These are phyloP conservation scores for Zaprionus taronus DNA, from an alignment of 1,140 invertebrate species.

Conservation along the genomic window DNA sequence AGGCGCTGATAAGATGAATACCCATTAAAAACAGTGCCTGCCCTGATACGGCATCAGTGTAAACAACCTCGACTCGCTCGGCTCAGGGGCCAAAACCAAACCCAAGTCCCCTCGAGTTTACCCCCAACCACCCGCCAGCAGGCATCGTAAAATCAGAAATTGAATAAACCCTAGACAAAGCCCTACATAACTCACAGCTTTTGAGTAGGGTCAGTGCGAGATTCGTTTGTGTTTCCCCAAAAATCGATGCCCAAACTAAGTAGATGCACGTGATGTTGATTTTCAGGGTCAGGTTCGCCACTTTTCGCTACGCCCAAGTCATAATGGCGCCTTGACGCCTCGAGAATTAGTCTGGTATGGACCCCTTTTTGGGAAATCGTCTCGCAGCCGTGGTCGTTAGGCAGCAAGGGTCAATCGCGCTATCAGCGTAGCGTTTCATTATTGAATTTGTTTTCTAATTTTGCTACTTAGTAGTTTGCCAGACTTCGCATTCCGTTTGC, in stretches of 20 bases:
- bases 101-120: neutral
- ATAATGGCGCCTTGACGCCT: conserved; percentile 37
- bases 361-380: conserved; percentile 57
- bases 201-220: conserved; percentile 50
- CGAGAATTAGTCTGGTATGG: conserved; percentile 18
- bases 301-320: conserved; percentile 27
- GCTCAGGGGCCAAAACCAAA: conserved; percentile 32
- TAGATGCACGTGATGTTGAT: conserved; percentile 55
- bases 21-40: conserved; percentile 55
- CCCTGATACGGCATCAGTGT: conserved; percentile 58
- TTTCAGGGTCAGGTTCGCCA: conserved; percentile 74
- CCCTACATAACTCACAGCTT: conserved; percentile 14
- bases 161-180: neutral
- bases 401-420: conserved; percentile 57
- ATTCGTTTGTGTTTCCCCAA: neutral
- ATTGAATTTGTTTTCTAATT: conserved; percentile 76
- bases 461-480: conserved; percentile 9
- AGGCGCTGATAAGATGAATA: conserved; percentile 58
- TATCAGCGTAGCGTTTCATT: conserved; percentile 26
- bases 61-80: conserved; percentile 62
- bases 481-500: conserved; percentile 44
- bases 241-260: too few species aligned
- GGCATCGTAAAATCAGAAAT: neutral
- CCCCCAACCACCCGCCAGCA: neutral
- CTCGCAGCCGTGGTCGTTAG: conserved; percentile 11